Base-by-base conservation (phyloP, 2,113 vertebrate species). In the Desmodus rotundus region DNA sequence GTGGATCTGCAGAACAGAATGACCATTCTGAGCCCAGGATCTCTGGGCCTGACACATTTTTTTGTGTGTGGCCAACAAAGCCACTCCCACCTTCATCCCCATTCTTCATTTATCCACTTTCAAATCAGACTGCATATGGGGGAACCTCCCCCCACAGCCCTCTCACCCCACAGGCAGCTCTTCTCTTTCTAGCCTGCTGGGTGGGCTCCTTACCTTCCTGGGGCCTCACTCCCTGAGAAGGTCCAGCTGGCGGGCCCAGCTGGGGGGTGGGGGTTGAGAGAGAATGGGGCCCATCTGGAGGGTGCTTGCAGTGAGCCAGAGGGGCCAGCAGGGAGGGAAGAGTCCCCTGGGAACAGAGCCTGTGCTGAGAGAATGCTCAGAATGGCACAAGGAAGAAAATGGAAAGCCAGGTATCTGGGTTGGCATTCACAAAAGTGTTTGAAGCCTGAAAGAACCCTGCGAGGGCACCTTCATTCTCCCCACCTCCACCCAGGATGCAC, bases 181-280 rank as follows among this genome's bases (percentile, higher is more conserved):
- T 82, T 95, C 47, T 94, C 77, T 78, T 95, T 96, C 82, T 80
- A 92, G 95, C 96, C 91, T 88, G 93, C 96, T 97, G 94, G 95
- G 96, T 97, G 97, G 95, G 97, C 97, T 97, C 67, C 58, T 76
- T 85, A 88, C 89, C 72, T 97, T 97, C 80, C 81, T 97, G 76
- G 61, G 90, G 94, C 96, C 92, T 96, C 88, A 82, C 47, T 97
- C 67, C 54, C 77, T 97, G 97, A 97, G 96, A 96, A 85, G 67
- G 72, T 61, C 96, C 97, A 98, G 96, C 97, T 98, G 97, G 96
- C 22, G 2, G 65, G 70, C 74, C 94, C 96, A 96, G 95, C 94
- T 96, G 91, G 93, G 93, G 85, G 61, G n/a, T n/a, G n/a, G 47
- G 93, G 82, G 58, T 87, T 93, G 92, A 96, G 80, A 73, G 90